These are phyloP conservation scores for Rynchops niger DNA, from an alignment of 2,113 vertebrate genomes.

Conservation along the genomic window DNA sequence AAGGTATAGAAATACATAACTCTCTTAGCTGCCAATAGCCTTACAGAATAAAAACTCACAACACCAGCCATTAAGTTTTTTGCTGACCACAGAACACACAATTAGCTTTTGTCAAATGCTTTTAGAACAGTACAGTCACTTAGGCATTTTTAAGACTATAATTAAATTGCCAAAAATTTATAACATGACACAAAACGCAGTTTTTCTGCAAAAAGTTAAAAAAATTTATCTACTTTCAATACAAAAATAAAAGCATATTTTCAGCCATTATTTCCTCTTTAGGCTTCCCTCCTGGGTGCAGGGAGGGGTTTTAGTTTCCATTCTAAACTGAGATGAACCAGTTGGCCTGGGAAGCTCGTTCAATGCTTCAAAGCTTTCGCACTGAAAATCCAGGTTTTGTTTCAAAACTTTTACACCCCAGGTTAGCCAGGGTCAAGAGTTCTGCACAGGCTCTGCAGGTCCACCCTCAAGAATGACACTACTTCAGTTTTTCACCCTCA, in stretches of 20 bases:
- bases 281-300: neutral
- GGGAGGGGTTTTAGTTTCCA: neutral
- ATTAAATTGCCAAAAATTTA: neutral
- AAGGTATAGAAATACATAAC: neutral
- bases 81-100: neutral
- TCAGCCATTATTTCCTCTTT: slow-evolving; percentile 6
- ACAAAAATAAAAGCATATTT: neutral
- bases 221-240: neutral
- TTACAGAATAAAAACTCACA: neutral
- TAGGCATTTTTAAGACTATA: neutral
- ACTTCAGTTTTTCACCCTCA: neutral
- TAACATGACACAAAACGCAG: neutral
- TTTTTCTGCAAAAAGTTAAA: neutral
- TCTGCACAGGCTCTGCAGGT: neutral
- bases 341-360: neutral
- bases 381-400: neutral
- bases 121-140: neutral
- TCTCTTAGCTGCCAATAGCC: neutral
- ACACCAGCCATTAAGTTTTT: neutral
- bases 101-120: neutral
- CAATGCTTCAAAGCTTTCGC: neutral
- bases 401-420: neutral
- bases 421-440: neutral
- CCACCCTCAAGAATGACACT: neutral
- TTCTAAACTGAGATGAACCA: neutral